Evolutionary conservation across 2,888 invertebrate genomes (phyloP), one percentile per base, ranked within the genome.

Genomic region (Deladenus siricidicola): DNA sequence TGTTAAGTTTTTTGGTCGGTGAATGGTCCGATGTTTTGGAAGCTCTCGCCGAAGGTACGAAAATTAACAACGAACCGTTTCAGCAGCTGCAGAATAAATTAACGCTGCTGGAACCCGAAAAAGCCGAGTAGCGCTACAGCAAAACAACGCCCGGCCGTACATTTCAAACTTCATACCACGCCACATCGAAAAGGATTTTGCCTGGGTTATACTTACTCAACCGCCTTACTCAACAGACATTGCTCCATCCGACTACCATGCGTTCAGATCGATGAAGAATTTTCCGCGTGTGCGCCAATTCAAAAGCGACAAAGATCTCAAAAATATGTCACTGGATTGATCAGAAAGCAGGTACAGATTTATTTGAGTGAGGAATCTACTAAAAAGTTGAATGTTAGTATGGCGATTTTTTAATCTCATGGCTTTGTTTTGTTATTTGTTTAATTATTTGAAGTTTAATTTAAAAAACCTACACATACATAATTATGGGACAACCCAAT

Each of bases 401-500:
- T 34, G 39, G 39, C 39, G 39, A 34, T 34, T 34, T 10, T 34
- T 34, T 34, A 34, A 34, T 34, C 14, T 34, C 39, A 14, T 34
- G 14, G 14, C 14, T 34, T 34, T 6, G 8, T 34, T 34, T 34
- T 34, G 39, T 34, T 34, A 34, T 34, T 34, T 6, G 6, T 34
- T 34, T 14, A 34, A 10, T 34, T 34, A 14, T 34, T 34, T 34
- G 14, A 34, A 34, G 39, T 34, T 34, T 34, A 34, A 34, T 34
- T 10, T 10, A 34, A 34, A 34, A 34, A 34, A 34, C 39, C 8
- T n/a, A n/a, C n/a, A n/a, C n/a, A 14, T 14, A 14, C 8, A 34
- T 34, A 34, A 34, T 34, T 34, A 34, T 34, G 58, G 74, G 72
- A 34, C 39, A 34, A 6, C 39, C 39, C 39, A 34, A 34, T 34